Conservation (phyloP, 2,113 vertebrate genomes). For the Origma solitaria region DNA sequence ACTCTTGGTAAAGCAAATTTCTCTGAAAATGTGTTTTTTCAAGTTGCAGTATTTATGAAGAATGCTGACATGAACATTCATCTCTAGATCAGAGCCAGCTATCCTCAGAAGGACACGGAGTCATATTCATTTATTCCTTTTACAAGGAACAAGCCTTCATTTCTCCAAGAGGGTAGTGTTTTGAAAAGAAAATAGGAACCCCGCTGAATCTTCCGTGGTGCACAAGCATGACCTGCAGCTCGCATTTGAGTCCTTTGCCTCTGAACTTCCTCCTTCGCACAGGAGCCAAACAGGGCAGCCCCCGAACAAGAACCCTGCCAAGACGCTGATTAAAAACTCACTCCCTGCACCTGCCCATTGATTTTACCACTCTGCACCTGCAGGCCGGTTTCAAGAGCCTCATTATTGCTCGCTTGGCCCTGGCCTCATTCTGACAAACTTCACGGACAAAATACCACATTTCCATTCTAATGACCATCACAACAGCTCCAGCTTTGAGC, state of each 20-base stretch:
- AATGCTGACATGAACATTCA: not conserved
- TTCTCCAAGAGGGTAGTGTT: not conserved
- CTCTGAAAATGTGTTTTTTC: not conserved
- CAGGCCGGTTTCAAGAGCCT: slow-evolving; percentile 50
- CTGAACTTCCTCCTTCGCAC: not conserved
- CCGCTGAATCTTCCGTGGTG: not conserved
- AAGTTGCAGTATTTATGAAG: not conserved
- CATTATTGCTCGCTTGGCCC: slow-evolving; percentile 19
- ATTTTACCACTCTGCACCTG: slow-evolving; percentile 45
- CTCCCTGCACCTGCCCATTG: slow-evolving; percentile 29
- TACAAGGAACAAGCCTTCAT: not conserved
- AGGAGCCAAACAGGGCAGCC: not conserved
- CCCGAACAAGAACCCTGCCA: not conserved
- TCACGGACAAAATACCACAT: slow-evolving; percentile 4
- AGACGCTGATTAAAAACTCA: slow-evolving; percentile 37
- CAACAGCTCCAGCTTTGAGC: not conserved
- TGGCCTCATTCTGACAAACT: slow-evolving; percentile 20
- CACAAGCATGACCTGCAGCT: not conserved
- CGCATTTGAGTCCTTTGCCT: not conserved
- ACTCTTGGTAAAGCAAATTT: not conserved
- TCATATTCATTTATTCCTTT: not conserved
- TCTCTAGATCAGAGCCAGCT: not conserved
- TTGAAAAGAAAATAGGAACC: not conserved
- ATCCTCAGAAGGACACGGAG: not conserved
- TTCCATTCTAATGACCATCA: slow-evolving; percentile 44